Conservation (phyloP, 2,888 invertebrate genomes). For the Thymelicus sylvestris region DNA sequence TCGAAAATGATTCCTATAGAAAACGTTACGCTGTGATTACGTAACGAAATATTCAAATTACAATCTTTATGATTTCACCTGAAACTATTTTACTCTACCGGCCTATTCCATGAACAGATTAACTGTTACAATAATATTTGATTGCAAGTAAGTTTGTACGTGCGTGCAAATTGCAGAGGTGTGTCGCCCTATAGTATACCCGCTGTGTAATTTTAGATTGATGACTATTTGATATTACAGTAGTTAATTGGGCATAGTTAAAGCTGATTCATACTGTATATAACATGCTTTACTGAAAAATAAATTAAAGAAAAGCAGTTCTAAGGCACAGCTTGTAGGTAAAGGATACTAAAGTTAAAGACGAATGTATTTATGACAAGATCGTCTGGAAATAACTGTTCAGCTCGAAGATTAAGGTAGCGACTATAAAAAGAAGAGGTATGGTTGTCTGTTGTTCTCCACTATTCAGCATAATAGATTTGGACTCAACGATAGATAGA, state of each 20-base stretch:
- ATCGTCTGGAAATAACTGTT: too few relatives aligned
- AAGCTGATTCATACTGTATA: neutral
- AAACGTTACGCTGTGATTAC: neutral
- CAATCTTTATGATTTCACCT: conserved; percentile 1
- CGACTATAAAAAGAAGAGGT: too few relatives aligned
- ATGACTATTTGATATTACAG: conserved; percentile 23
- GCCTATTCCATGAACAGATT: conserved; percentile 18
- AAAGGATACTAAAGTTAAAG: too few relatives aligned
- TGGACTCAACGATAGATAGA: too few relatives aligned
- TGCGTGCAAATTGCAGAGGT: conserved; percentile 18
- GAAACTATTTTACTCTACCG: neutral
- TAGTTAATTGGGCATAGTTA: neutral
- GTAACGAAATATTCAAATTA: conserved; percentile 8
- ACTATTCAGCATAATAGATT: too few relatives aligned
- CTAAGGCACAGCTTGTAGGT: too few relatives aligned
- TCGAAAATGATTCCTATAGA: too few relatives aligned
- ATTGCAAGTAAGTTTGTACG: conserved; percentile 14
- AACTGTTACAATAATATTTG: conserved; percentile 6
- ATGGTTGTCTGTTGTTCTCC: too few relatives aligned
- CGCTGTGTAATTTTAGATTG: conserved; percentile 26
- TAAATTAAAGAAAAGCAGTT: too few relatives aligned
- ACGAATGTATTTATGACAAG: too few relatives aligned
- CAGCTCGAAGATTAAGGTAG: too few relatives aligned
- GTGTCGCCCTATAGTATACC: neutral
- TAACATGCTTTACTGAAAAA: too few relatives aligned